Base-by-base conservation (phyloP, 2,888 invertebrate species). In the Oligia fasciuncula region DNA sequence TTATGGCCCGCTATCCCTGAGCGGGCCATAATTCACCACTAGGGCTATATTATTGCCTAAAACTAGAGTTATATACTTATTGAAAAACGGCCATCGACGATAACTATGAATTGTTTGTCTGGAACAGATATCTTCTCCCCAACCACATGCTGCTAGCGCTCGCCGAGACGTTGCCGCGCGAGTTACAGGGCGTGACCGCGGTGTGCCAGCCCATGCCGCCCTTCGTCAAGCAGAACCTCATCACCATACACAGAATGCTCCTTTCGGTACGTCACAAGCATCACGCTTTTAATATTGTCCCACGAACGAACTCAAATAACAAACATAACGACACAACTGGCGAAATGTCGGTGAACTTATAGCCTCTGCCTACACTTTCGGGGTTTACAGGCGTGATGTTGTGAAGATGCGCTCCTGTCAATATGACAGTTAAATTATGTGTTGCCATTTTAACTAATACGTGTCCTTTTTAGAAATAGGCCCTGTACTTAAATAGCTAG, bases 71-170 rank as follows among this genome's bases (percentile, higher is more conserved):
- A 11, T 19, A 35, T 14, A n/a, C 54, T 17, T 17, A 23, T 23
- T 17, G 23, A 14, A 40, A 57, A n/a, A n/a, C 3, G 0, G 17
- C 13, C 13, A n/a, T 51, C 1, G 4, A 65, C 13, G 13, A 23
- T 46, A 57, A 66, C 57, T 19, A n/a, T 70, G 2, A 23, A 73
- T 60, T 65, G 23, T 60, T 54, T 51, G 60, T 54, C 13, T 77
- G 14, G 4, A 35, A 66, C 90, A 98, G 98, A 60, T 99, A 99
- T 95, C 98, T 99, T 70, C 96, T 99, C 79, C 99, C 99, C 0
- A 99, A 99, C 95, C 99, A 99, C 94, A 99, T 99, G 99, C 94
- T 99, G 95, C 93, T 99, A 76, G 98, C 99, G 92, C 98, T 99
- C 80, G 98, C 99, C 0, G 99, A 99, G 94, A 97, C 97, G 40